phyloP scores from a whole-genome alignment of 2,888 invertebrate species.

The Stenodera caucasica region DNA sequence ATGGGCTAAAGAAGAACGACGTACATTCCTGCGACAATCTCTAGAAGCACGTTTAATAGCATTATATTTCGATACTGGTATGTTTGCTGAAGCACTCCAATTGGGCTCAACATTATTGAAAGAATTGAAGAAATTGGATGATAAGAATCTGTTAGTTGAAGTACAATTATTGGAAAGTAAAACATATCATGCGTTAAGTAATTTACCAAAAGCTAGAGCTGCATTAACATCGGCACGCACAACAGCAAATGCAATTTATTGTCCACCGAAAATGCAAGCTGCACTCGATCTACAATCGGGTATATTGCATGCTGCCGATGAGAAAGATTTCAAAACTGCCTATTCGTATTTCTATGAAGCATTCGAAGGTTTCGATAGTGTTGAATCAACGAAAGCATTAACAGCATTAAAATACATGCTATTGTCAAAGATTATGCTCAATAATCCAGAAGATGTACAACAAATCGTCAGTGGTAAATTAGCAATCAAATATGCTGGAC shows the following conservation, averaged over 20 bases:
- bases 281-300: slow-evolving; percentile 97
- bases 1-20: slow-evolving; percentile 98
- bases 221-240: slow-evolving; percentile 97
- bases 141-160: slow-evolving; percentile 97
- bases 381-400: slow-evolving; percentile 87
- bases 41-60: slow-evolving; percentile 94
- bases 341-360: slow-evolving; percentile 99
- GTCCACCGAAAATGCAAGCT: slow-evolving; percentile 98
- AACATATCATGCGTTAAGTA: slow-evolving; percentile 96
- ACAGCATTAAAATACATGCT: slow-evolving; percentile 99
- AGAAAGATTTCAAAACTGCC: slow-evolving; percentile 99
- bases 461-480: slow-evolving; percentile 95
- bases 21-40: slow-evolving; percentile 95
- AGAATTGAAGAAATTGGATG: slow-evolving; percentile 98
- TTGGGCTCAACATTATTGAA: slow-evolving; percentile 85
- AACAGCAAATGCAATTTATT: slow-evolving; percentile 99
- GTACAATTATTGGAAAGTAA: slow-evolving; percentile 98
- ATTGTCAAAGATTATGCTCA: slow-evolving; percentile 97
- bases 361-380: slow-evolving; percentile 97
- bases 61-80: slow-evolving; percentile 88
- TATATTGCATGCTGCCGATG: slow-evolving; percentile 99
- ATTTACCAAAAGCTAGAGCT: slow-evolving; percentile 94
- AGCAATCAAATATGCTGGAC: slow-evolving; percentile 94
- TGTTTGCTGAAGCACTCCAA: slow-evolving; percentile 83
- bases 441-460: slow-evolving; percentile 94